Evolutionary conservation across 2,888 invertebrate species (phyloP), one percentile per base, ranked within the genome.

Genomic region (Spatulosminthurus flaviceps): DNA sequence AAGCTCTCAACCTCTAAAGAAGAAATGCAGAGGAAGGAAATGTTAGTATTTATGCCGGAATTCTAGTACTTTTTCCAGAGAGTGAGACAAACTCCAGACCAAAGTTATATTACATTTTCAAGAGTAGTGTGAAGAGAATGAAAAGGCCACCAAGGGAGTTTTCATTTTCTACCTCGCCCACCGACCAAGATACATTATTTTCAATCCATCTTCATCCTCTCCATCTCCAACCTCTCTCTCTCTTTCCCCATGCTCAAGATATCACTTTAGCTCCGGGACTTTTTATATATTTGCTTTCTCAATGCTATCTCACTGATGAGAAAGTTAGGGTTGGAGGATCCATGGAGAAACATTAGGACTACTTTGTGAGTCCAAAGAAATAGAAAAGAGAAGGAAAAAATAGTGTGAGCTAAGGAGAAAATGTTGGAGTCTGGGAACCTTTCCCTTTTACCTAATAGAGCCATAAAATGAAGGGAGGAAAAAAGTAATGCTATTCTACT

Each of bases 121-220:
- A 51, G 51, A 51, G 51, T 19, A 13, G 51, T 51, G 51, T 51
- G 51, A 51, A 51, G 51, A 51, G 51, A n/a, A n/a, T 34, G 9
- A n/a, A 51, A 51, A 51, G 51, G 9, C 51, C 51, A 51, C 51
- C 51, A 51, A 51, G 51, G 51, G 51, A 51, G 51, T 51, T 51
- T 51, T 51, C 51, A 51, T 51, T 51, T 51, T 51, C 51, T n/a
- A 51, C 51, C 51, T 51, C 51, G 16, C 51, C 51, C n/a, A n/a
- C 51, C 51, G 51, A 51, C 51, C 51, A 51, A 16, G 19, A 19
- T 51, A 51, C 71, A 71, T 71, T 42, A 71, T 71, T 71, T 71
- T 71, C 71, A 71, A 71, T 71, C n/a, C 71, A 71, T 71, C 71
- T 41, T 71, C 71, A 41, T 43, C n/a, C 22, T 60, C 22, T 16